Evolutionary conservation across 1,140 invertebrate species (phyloP), one percentile per base, ranked within the genome.

Genomic region (Diuraphis noxia): DNA sequence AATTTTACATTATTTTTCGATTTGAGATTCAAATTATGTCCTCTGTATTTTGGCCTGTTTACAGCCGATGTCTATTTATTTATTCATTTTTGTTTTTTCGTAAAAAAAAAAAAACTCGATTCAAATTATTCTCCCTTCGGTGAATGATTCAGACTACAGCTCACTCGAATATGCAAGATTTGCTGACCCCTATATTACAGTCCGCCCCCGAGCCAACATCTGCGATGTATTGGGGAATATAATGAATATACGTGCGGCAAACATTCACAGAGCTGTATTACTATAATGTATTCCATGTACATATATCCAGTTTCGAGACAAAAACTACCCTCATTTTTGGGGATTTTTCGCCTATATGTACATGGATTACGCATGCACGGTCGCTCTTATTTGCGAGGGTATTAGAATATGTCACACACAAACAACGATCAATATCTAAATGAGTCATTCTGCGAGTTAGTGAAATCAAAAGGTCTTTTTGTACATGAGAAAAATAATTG

Each of bases 291-390:
- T 77, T 90, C 56, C 41, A 0, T 46, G 72, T 90, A 79, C 41
- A 90, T 43, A 89, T 90, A 90, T 90, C 40, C 72, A 79, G 89
- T 81, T 77, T 81, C 72, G 89, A 91, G 89, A 91, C 89, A 91
- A 91, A 89, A 91, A 79, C 89, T 91, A 91, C 89, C 89, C 89
- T 91, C 72, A 25, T 91, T 91, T 91, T 91, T 91, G 89, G 89
- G 89, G 72, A 91, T 91, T 91, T 90, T 81, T 79, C 89, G 77
- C 81, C 43, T 43, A 82, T 82, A 82, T 52, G 40, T 79, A 46
- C 46, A 49, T 52, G 89, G 89, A 91, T 91, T 91, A 91, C 89
- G 89, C 77, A 82, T 91, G 63, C 72, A 81, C 72, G 63, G 77
- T 81, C 36, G 89, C 43, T 91, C 89, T 81, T 91, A 79, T 91